A percentile compares a stretch with the other conserved stretches of the same genome.
Conservation (phyloP, 2,888 invertebrate genomes). For the Meteorus cinctellus region DNA sequence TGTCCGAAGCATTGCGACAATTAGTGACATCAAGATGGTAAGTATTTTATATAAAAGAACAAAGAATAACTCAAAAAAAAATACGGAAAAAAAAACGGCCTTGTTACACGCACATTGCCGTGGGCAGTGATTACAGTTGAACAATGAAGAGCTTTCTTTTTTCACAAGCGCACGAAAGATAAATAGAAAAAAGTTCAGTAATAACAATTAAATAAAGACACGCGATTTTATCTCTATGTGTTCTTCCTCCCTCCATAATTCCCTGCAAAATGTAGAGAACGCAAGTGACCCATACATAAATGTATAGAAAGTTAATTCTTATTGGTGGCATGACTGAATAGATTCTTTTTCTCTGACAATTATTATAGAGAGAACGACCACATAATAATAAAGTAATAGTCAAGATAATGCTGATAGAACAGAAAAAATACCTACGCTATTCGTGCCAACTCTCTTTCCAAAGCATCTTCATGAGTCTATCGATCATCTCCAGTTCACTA, state of each 20-base stretch:
- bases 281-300: slow-evolving; percentile 1
- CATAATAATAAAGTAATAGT: not conserved
- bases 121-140: slow-evolving; percentile 39
- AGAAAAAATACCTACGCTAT: slow-evolving; percentile 18
- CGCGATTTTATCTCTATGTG: slow-evolving; percentile 41
- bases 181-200: not conserved
- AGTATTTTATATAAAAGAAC: slow-evolving; percentile 76
- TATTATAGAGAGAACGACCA: not conserved
- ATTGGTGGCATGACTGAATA: slow-evolving; percentile 48
- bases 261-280: slow-evolving; percentile 57
- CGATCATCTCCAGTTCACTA: slow-evolving; percentile 34
- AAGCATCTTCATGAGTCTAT: slow-evolving; percentile 40
- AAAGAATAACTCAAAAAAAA: not conserved
- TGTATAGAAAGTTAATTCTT: slow-evolving; percentile 59
- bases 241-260: slow-evolving; percentile 46
- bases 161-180: not conserved
- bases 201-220: slow-evolving; percentile 20
- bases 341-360: not conserved
- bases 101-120: slow-evolving; percentile 51
- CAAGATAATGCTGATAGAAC: slow-evolving; percentile 5
- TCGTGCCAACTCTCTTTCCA: slow-evolving; percentile 25
- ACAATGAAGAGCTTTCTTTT: not conserved
- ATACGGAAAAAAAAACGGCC: slow-evolving; percentile 51
- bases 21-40: slow-evolving; percentile 99
- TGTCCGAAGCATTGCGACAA: slow-evolving; percentile 97